A percentile compares a stretch with the other conserved stretches of the same genome.
Evolutionary conservation across 2,888 invertebrate species (phyloP).

Genomic region (Dendrolimus pini): DNA sequence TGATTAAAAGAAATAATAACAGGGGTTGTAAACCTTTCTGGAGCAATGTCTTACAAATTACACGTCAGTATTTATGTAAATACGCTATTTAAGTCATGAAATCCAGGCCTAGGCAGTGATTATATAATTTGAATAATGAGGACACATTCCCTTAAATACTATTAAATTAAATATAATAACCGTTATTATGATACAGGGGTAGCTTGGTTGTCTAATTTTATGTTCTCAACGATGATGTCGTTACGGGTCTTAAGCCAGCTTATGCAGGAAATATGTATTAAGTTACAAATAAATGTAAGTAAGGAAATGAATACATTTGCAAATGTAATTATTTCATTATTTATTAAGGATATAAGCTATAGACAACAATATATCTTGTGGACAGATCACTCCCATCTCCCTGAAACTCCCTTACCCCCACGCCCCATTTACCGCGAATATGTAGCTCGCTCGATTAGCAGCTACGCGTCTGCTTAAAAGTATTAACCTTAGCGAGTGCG

Average conservation of each 20-base stretch:
- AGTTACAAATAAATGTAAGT: too few species aligned
- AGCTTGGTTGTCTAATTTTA: too few species aligned
- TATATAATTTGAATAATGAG: conserved; percentile 21
- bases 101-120: conserved; percentile 12
- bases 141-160: background rate
- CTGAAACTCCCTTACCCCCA: too few species aligned
- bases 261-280: background rate
- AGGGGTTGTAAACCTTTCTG: background rate
- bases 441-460: too few species aligned
- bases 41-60: conserved; percentile 20
- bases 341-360: too few species aligned
- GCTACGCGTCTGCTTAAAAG: too few species aligned
- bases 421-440: too few species aligned
- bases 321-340: too few species aligned
- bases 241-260: background rate
- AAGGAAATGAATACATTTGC: too few species aligned
- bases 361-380: too few species aligned
- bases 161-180: background rate
- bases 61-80: conserved; percentile 21
- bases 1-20: background rate
- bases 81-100: conserved; percentile 17
- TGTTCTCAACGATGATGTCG: background rate
- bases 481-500: too few species aligned
- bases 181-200: background rate
- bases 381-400: too few species aligned